Base-by-base conservation (phyloP, 2,113 vertebrate species). In the Myxocyprinus asiaticus region DNA sequence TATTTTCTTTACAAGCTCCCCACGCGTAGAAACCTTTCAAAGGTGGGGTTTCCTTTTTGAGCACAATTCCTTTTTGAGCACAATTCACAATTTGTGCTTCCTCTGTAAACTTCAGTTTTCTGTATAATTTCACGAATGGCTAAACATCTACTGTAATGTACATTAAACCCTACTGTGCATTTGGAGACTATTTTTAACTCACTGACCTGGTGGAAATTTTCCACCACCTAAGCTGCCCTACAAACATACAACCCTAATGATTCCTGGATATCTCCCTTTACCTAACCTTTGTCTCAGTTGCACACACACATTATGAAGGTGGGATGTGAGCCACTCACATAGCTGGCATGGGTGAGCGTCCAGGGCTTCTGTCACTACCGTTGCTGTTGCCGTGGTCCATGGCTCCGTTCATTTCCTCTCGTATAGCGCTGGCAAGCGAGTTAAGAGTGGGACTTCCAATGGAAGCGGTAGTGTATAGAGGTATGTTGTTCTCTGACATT, bases 391-490 rank as follows among this genome's bases (percentile, higher is more conserved):
- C 94, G 89, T 98, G 97, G 92, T 99, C 98, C 95, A 98, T 94
- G 77, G 95, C 96, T 91, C 98, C 97, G 3, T 98, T 98, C 88
- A 99, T 95, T 92, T 99, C 98, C 94, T 98, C 96, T 83, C 95
- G 95, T 91, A 99, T 95, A 75, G 94, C 95, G 77, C 89, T 95
- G 91, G 97, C 96, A 90, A 99, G 89, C 85, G 93, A 97, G 95
- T 95, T 95, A 90, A 98, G 95, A 93, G 95, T 94, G 90, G 98
- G 96, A 89, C 96, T 98, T 92, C 97, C 98, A 91, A 98, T 96
- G 93, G 98, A 98, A 93, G 98, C 94, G 90, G 96, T 98, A 97
- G 98, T 99, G 98, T 99, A 99, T 91, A 99, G 98, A 98, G 98
- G 96, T 98, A 99, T 96, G 94, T 93, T 98, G 89, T 96, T 98